Evolutionary conservation across 2,888 invertebrate genomes (phyloP).

Genomic region (Heliconius sara): DNA sequence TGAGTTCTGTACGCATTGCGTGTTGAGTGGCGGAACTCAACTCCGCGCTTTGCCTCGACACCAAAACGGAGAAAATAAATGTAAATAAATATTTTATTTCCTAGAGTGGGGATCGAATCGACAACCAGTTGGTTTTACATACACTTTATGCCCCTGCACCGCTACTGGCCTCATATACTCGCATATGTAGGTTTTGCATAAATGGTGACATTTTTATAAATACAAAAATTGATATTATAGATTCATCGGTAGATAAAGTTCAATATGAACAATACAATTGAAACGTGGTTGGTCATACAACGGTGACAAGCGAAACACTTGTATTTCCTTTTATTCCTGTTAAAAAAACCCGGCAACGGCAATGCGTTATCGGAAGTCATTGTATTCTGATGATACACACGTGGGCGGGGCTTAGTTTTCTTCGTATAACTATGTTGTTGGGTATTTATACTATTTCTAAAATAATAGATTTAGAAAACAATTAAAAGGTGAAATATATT

Average conservation of each 20-base stretch:
- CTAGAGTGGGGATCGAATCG: too few relatives aligned
- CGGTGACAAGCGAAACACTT: constrained; percentile 16
- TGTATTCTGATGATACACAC: constrained; percentile 7
- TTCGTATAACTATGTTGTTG: neutral
- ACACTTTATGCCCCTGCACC: too few relatives aligned
- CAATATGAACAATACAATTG: neutral
- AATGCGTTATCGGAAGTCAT: constrained; percentile 1
- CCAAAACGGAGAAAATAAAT: too few relatives aligned
- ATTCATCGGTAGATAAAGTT: neutral
- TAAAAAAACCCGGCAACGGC: constrained; percentile 28
- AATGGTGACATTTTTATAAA: neutral
- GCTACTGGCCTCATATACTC: too few relatives aligned
- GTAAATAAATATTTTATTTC: too few relatives aligned
- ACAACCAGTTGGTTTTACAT: too few relatives aligned
- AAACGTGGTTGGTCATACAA: constrained; percentile 8
- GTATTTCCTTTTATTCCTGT: constrained; percentile 28
- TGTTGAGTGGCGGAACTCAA: too few relatives aligned
- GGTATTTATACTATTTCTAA: neutral
- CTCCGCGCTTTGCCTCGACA: too few relatives aligned
- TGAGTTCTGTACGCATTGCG: too few relatives aligned
- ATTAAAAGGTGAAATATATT: too few relatives aligned
- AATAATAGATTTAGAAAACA: neutral
- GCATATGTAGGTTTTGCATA: neutral
- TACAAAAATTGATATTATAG: neutral
- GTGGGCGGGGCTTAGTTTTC: neutral